Conservation (phyloP, 2,113 vertebrate species). For the Calyptommatus sinebrachiatus region DNA sequence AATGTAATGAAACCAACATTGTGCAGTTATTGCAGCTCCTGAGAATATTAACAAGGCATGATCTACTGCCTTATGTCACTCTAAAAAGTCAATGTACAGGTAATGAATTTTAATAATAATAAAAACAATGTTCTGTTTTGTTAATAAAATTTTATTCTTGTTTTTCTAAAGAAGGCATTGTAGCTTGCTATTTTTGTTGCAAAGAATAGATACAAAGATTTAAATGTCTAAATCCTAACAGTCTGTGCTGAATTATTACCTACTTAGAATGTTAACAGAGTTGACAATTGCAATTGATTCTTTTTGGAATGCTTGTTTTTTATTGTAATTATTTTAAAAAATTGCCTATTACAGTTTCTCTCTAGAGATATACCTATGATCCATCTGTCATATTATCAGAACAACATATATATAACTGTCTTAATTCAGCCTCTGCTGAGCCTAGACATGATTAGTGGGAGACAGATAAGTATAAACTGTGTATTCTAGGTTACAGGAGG, state of each 20-base stretch:
- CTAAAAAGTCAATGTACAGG: constrained; percentile 82
- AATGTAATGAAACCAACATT: constrained; percentile 81
- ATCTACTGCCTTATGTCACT: constrained; percentile 83
- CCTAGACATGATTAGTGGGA: constrained; percentile 71
- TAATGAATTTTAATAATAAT: constrained; percentile 41
- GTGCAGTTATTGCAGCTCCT: constrained; percentile 81
- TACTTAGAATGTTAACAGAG: not conserved
- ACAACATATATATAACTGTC: constrained; percentile 52
- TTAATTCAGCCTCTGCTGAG: constrained; percentile 41
- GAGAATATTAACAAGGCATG: constrained; percentile 85
- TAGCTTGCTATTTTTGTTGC: not conserved
- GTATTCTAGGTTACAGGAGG: rapidly evolving
- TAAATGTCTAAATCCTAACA: not conserved
- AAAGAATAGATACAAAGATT: not conserved
- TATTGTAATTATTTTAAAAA: not conserved
- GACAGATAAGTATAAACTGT: constrained; percentile 58
- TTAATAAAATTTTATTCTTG: too few relatives aligned
- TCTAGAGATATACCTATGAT: constrained; percentile 72
- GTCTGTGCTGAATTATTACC: too few relatives aligned
- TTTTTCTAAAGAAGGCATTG: too few relatives aligned
- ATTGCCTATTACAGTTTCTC: constrained; percentile 75
- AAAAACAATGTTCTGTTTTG: too few relatives aligned
- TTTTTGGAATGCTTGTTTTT: not conserved
- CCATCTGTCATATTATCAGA: constrained; percentile 56
- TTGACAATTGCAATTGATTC: not conserved